phyloP scores from a whole-genome alignment of 2,888 invertebrate genomes.

The Sarcophaga variegata region DNA sequence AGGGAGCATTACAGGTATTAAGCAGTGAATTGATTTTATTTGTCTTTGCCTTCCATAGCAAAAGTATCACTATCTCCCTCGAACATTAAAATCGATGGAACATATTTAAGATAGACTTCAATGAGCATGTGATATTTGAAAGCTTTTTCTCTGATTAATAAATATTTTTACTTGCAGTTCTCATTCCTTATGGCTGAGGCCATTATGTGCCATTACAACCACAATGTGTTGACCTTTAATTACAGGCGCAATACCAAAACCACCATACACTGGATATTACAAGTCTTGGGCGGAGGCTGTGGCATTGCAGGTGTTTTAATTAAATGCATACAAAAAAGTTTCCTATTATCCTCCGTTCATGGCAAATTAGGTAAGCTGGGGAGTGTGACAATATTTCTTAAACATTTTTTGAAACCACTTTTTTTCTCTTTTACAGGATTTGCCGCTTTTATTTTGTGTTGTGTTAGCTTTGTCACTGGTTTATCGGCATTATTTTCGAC shows the following conservation, averaged over 20 bases:
- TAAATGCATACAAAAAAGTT: conserved; percentile 77
- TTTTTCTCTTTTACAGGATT: conserved; percentile 73
- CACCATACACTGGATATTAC: conserved; percentile 79
- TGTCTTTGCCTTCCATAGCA: no score
- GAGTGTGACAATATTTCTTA: not conserved
- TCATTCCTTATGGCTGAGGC: conserved; percentile 80
- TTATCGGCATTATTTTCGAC: conserved; percentile 76
- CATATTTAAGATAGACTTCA: no score
- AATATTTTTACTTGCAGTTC: conserved; percentile 73
- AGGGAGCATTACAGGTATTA: no score
- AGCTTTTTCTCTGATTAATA: no score
- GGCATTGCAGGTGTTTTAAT: conserved; percentile 77
- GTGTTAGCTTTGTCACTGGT: conserved; percentile 77
- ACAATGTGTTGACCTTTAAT: conserved; percentile 75
- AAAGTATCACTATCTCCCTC: no score
- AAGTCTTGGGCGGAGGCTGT: conserved; percentile 76
- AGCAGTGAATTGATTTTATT: no score
- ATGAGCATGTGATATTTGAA: no score
- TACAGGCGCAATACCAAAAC: conserved; percentile 77
- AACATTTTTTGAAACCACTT: not conserved
- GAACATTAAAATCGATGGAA: no score
- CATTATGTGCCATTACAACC: conserved; percentile 78
- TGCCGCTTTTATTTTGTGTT: conserved; percentile 77
- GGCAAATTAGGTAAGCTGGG: conserved; percentile 76
- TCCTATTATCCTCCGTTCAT: conserved; percentile 74